phyloP scores from a whole-genome alignment of 2,888 invertebrate genomes.

The Spisula solida region DNA sequence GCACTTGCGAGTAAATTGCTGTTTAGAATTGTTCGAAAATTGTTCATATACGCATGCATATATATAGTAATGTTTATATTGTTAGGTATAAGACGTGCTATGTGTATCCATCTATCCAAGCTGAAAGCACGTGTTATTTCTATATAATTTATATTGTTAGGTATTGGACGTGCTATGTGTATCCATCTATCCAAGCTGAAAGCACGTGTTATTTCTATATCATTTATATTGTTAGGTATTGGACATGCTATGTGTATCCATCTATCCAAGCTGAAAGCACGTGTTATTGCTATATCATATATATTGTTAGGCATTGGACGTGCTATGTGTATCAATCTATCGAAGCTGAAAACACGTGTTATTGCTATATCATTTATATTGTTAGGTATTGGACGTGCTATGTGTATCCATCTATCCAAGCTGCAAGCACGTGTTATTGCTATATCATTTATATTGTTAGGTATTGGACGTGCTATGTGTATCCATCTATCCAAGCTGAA shows the following conservation, averaged over 20 bases:
- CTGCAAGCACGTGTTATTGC: constrained; percentile 17
- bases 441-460: background rate
- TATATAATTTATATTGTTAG: background rate
- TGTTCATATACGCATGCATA: too few species aligned
- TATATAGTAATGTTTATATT: background rate
- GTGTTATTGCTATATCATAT: background rate
- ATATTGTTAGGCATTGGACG: constrained; percentile 16
- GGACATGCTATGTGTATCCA: background rate
- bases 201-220: constrained; percentile 23
- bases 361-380: constrained; percentile 18
- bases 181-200: constrained; percentile 1
- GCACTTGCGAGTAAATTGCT: too few species aligned
- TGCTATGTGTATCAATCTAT: background rate
- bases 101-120: constrained; percentile 9
- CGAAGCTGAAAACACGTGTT: constrained; percentile 10
- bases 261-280: constrained; percentile 18
- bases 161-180: constrained; percentile 12
- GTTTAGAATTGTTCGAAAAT: too few species aligned
- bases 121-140: constrained; percentile 17
- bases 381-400: constrained; percentile 16
- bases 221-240: constrained; percentile 12
- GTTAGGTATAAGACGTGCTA: constrained; percentile 13
- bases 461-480: constrained; percentile 12
- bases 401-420: constrained; percentile 9
- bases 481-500: constrained; percentile 1